These are phyloP conservation scores for Galerucella calmariensis DNA, from an alignment of 2,888 invertebrate genomes.

Conservation along the genomic window DNA sequence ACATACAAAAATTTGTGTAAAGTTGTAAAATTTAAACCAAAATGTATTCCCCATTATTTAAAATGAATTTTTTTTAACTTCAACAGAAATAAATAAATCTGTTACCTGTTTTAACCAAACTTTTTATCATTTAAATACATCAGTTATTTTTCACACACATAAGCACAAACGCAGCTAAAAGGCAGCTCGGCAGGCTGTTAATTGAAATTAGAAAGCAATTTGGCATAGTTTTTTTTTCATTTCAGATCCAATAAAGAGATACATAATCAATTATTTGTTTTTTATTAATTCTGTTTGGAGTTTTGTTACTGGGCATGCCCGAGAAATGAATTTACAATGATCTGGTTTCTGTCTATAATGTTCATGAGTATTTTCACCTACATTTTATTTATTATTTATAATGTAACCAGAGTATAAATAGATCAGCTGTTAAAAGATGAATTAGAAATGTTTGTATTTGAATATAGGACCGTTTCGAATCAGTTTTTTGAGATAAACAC, in stretches of 20 bases:
- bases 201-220: conserved; percentile 9
- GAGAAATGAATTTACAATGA: neutral
- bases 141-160: neutral
- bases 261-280: conserved; percentile 2
- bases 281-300: neutral
- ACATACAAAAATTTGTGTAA: no score
- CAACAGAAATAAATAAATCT: neutral
- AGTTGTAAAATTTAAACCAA: no score
- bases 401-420: no score
- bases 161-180: neutral
- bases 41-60: no score
- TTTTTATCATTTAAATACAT: neutral
- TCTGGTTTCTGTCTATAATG: neutral
- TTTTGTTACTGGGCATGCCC: neutral
- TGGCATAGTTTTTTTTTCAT: conserved; percentile 1
- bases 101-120: neutral
- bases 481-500: no score
- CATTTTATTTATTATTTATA: no score
- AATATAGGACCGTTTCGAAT: no score
- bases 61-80: no score
- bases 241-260: conserved; percentile 11
- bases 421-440: no score
- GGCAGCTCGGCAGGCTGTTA: neutral
- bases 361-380: no score
- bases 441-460: no score